Conservation (phyloP, 2,888 invertebrate genomes). For the Latrodectus elegans region DNA sequence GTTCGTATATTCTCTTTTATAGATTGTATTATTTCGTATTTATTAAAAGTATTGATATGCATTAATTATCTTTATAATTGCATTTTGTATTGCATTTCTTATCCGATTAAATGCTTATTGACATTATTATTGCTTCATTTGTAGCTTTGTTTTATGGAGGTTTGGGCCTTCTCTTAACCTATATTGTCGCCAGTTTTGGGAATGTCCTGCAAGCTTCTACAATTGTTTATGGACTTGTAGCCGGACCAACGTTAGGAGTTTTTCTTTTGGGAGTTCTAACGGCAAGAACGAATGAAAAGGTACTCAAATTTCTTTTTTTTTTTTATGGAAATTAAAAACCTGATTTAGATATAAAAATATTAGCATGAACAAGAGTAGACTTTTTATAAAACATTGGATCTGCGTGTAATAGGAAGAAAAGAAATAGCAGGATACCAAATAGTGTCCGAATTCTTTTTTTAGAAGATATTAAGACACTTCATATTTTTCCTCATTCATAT, state of each 20-base stretch:
- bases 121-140: not conserved
- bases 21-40: not conserved
- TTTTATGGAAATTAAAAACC: no score
- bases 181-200: conserved; percentile 86
- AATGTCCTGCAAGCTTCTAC: conserved; percentile 88
- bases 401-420: no score
- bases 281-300: conserved; percentile 59
- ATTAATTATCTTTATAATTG: not conserved
- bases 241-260: conserved; percentile 87
- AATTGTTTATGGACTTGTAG: conserved; percentile 88
- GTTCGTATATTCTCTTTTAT: not conserved
- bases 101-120: no score
- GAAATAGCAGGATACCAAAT: no score
- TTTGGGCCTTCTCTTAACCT: conserved; percentile 86
- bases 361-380: no score
- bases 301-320: not conserved
- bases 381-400: no score
- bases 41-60: not conserved
- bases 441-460: no score
- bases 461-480: no score
- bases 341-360: no score
- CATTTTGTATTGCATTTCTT: not conserved
- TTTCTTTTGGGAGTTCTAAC: conserved; percentile 87
- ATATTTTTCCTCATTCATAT: no score
- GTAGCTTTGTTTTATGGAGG: conserved; percentile 83